Conservation (phyloP, 2,888 invertebrate genomes). For the Hipparchia sbordonii region DNA sequence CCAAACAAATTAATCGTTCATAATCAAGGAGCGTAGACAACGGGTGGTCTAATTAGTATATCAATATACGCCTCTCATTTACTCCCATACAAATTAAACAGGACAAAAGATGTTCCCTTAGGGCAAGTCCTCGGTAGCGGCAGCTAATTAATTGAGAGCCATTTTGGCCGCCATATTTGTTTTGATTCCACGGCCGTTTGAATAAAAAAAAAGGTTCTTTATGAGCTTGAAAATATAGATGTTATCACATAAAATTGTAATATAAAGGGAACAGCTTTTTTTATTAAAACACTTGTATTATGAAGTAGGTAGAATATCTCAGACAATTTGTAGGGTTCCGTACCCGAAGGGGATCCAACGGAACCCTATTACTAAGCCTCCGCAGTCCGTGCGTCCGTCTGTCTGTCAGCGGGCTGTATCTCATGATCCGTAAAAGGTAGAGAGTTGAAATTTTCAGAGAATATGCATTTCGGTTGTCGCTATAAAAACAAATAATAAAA, state of each 20-base stretch:
- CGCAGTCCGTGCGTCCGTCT: too few species aligned
- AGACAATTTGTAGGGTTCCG: too few species aligned
- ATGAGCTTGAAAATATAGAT: slow-evolving; percentile 24
- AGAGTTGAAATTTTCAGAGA: too few species aligned
- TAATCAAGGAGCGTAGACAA: slow-evolving; percentile 50
- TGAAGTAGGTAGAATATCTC: neutral
- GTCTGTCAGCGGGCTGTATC: too few species aligned
- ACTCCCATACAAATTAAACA: slow-evolving; percentile 33
- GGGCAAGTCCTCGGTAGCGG: slow-evolving; percentile 44
- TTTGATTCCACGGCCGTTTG: slow-evolving; percentile 36
- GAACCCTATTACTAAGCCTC: too few species aligned
- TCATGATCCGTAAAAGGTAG: too few species aligned
- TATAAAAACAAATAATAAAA: too few species aligned
- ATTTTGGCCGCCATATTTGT: slow-evolving; percentile 51
- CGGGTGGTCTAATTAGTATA: slow-evolving; percentile 64
- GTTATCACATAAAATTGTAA: slow-evolving; percentile 4
- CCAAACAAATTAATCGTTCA: slow-evolving; percentile 32
- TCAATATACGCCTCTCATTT: slow-evolving; percentile 40
- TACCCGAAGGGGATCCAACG: too few species aligned
- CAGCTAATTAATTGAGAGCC: slow-evolving; percentile 53
- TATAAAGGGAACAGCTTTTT: slow-evolving; percentile 5
- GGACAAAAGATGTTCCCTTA: slow-evolving; percentile 40
- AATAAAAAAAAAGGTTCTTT: slow-evolving; percentile 19
- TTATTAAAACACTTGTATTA: neutral
- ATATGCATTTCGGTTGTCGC: too few species aligned